Base-by-base conservation (phyloP, 2,888 invertebrate species). In the Latrodectus hesperus region DNA sequence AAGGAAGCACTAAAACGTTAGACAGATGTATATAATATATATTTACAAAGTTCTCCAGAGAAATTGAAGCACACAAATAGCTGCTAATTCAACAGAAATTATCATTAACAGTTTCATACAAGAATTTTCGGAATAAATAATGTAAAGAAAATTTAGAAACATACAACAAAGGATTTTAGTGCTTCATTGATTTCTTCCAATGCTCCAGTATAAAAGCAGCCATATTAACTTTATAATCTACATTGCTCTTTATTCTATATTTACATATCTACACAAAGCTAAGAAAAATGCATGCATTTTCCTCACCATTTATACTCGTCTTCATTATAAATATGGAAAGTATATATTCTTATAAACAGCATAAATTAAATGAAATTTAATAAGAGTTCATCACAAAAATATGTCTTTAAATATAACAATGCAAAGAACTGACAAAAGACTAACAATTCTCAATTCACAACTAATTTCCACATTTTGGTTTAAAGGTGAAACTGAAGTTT, bases 241-340 rank as follows among this genome's bases (percentile, higher is more conserved):
- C 74, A 82, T 75, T 70, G 70, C 70, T 82, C 49, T 67, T 70
- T 73, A n/a, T 67, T 79, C 68, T 71, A 60, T 82, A 82, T 82
- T 68, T 82, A 82, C 82, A 82, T 82, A 82, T 82, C 82, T 82
- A 82, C 82, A 82, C 68, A 75, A 82, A 82, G 38, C 70, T 38
- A 73, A 81, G 65, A 65, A 64, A n/a, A 49, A 67, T 77, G 17
- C 71, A 64, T 80, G 38, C 17, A 77, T 52, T 17, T 64, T 80
- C 72, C 72, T 72, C 51, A 80, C 71, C 64, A 74, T 51, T 74
- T 51, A 81, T 73, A 73, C 65, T 67, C 67, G 67, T 81, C 73
- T 68, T 67, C 64, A 64, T 49, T 65, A 53, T 52, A 65, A 81
- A 73, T 53, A 81, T 81, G 71, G 80, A 72, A 81, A 81, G 73